A percentile compares a stretch with the other conserved stretches of the same genome.
Evolutionary conservation across 2,113 vertebrate genomes (phyloP).

Genomic region (Microtus richardsoni): DNA sequence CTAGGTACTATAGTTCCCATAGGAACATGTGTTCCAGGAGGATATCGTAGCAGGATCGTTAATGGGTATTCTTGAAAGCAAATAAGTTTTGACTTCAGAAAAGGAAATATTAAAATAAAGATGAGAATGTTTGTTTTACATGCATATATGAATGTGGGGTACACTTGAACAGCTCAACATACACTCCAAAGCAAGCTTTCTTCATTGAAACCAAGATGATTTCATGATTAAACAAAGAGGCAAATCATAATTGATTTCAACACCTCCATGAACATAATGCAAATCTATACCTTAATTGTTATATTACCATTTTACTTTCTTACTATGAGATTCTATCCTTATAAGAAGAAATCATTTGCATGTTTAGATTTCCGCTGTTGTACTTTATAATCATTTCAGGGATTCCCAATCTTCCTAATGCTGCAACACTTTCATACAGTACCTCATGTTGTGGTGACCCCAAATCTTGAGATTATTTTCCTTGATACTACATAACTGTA

Average conservation of each 20-base stretch:
- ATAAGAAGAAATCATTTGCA: neutral
- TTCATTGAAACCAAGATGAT: neutral
- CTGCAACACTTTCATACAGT: neutral
- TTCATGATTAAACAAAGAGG: neutral
- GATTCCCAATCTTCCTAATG: neutral
- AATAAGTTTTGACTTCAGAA: neutral
- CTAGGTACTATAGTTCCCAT: neutral
- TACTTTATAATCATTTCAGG: neutral
- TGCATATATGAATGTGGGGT: neutral
- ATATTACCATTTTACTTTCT: neutral
- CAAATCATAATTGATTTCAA: neutral
- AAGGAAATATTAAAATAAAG: constrained; percentile 7
- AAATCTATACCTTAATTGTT: neutral
- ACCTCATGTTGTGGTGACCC: neutral
- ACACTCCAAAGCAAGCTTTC: neutral
- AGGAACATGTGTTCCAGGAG: neutral
- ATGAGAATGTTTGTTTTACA: neutral
- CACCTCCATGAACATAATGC: neutral
- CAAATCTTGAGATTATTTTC: neutral
- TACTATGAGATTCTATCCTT: neutral
- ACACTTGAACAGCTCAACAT: neutral
- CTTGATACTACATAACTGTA: neutral
- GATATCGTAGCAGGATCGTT: neutral
- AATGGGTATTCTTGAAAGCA: neutral
- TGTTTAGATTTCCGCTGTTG: neutral